phyloP scores from a whole-genome alignment of 2,888 invertebrate species.

The Rhyacophila evoluta region DNA sequence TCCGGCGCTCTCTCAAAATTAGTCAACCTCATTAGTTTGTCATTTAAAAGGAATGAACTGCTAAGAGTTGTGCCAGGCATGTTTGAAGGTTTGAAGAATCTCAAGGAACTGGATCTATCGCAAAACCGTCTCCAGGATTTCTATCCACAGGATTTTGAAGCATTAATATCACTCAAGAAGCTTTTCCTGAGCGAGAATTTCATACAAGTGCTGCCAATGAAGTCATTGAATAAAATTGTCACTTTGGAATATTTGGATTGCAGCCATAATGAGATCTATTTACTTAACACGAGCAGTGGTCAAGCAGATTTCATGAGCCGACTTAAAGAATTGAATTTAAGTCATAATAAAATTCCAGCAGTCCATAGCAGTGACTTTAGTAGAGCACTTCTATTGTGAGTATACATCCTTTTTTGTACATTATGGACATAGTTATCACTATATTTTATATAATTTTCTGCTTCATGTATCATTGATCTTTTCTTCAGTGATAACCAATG shows the following conservation, averaged over 20 bases:
- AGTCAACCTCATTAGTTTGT: conserved; percentile 63
- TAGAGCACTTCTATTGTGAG: neutral
- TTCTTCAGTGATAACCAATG: no score
- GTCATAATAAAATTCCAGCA: neutral
- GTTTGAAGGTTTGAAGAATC: conserved; percentile 62
- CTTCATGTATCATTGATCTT: no score
- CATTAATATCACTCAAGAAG: conserved; percentile 59
- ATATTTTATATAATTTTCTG: no score
- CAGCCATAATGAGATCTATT: neutral
- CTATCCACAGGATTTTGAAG: conserved; percentile 62
- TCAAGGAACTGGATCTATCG: conserved; percentile 70
- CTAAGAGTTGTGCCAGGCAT: conserved; percentile 64
- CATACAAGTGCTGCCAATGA: neutral
- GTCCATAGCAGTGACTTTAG: neutral
- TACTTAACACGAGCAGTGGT: neutral
- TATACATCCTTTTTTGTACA: no score
- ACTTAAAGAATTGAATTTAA: neutral
- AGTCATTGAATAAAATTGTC: neutral
- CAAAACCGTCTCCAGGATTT: conserved; percentile 66
- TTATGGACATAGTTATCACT: no score
- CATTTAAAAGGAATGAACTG: conserved; percentile 68
- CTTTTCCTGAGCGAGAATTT: conserved; percentile 67
- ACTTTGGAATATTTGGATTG: neutral
- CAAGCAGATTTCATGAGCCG: neutral
- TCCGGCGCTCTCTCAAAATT: conserved; percentile 65